phyloP scores from a whole-genome alignment of 2,888 invertebrate species.

The Lutraria lutraria region DNA sequence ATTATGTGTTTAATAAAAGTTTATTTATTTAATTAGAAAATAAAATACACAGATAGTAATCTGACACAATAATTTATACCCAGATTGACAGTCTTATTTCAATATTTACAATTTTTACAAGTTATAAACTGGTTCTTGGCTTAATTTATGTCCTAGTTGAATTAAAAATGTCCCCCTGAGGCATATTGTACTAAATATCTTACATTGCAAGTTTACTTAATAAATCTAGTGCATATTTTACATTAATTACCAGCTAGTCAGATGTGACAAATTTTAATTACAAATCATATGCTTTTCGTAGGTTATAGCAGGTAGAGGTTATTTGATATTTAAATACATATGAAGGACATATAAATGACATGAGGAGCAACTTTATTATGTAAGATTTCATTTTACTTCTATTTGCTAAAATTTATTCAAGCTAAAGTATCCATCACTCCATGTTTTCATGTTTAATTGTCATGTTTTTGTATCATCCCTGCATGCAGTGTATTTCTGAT shows the following conservation, averaged over 20 bases:
- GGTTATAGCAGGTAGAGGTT: neutral
- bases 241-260: conserved; percentile 6
- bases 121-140: neutral
- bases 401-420: too few relatives aligned
- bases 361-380: neutral
- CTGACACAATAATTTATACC: neutral
- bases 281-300: too few relatives aligned
- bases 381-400: neutral
- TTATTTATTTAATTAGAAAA: neutral
- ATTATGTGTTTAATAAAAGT: neutral
- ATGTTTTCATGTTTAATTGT: too few relatives aligned
- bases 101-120: conserved; percentile 1
- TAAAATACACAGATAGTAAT: neutral
- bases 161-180: conserved; percentile 18
- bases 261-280: neutral
- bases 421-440: too few relatives aligned
- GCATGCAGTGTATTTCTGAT: too few relatives aligned
- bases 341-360: neutral
- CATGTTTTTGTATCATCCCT: too few relatives aligned
- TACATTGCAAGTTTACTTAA: conserved; percentile 6
- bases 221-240: conserved; percentile 9
- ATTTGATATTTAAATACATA: neutral
- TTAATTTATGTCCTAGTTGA: neutral
- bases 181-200: conserved; percentile 15
- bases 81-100: neutral